Conservation (phyloP, 2,797 vertebrate species). For the Muscicapa comitata region DNA sequence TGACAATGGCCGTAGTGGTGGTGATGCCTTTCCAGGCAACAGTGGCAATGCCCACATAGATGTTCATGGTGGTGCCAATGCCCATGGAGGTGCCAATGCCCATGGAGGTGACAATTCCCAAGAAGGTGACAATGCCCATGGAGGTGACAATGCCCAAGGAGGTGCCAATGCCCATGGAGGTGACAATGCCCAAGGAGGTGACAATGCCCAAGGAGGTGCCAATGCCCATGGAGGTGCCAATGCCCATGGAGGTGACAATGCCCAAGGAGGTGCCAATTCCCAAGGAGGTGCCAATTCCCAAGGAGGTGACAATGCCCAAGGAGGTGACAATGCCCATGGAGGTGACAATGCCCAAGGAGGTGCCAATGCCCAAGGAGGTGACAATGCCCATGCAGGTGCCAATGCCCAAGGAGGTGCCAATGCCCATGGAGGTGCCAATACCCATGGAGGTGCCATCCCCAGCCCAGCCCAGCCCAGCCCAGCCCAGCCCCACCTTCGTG, state of each 20-base stretch:
- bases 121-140: rapidly evolving
- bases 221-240: neutral
- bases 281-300: neutral
- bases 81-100: rapidly evolving
- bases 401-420: rapidly evolving
- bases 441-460: rapidly evolving
- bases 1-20: too few relatives aligned
- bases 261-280: neutral
- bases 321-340: too few relatives aligned
- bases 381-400: neutral
- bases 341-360: neutral
- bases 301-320: rapidly evolving
- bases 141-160: neutral
- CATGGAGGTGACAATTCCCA: rapidly evolving
- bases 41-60: too few relatives aligned
- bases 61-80: too few relatives aligned
- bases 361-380: rapidly evolving
- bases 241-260: rapidly evolving
- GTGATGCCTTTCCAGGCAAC: too few relatives aligned
- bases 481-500: constrained; percentile 81
- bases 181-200: too few relatives aligned
- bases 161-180: neutral
- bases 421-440: rapidly evolving
- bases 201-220: rapidly evolving
- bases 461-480: neutral